These are phyloP conservation scores for Zeugodacus cucurbitae DNA, from an alignment of 1,140 invertebrate species.

Conservation along the genomic window DNA sequence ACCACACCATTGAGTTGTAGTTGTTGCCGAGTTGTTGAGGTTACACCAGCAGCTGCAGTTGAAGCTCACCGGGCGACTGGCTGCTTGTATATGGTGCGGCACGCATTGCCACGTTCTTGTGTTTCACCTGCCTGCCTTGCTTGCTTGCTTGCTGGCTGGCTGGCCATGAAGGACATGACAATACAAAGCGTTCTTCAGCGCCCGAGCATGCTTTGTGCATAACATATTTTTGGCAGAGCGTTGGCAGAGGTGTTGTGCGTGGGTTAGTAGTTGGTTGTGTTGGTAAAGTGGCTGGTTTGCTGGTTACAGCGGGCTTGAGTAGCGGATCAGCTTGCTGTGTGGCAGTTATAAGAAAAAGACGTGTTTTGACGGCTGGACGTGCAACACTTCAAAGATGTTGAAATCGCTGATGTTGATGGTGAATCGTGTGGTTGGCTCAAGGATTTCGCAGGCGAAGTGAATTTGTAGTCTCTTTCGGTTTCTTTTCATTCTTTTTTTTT, in stretches of 20 bases:
- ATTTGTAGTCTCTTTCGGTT: neutral
- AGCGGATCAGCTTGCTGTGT: slow-evolving; percentile 33
- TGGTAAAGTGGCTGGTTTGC: slow-evolving; percentile 28
- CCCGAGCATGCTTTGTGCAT: slow-evolving; percentile 28
- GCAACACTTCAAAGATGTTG: slow-evolving; percentile 18
- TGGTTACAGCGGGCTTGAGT: neutral
- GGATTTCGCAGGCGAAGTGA: neutral
- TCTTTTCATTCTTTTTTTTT: neutral
- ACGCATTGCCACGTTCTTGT: neutral
- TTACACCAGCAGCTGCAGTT: neutral
- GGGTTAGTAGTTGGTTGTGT: neutral
- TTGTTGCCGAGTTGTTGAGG: slow-evolving; percentile 31
- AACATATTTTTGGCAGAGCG: slow-evolving; percentile 1
- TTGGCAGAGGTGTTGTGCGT: neutral
- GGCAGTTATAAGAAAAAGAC: slow-evolving; percentile 30
- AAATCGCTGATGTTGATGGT: slow-evolving; percentile 4
- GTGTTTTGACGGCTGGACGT: slow-evolving; percentile 31
- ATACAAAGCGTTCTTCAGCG: neutral
- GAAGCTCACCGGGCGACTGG: neutral
- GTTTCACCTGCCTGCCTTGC: neutral
- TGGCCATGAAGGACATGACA: neutral
- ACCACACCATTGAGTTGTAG: slow-evolving; percentile 22
- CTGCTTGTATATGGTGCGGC: neutral
- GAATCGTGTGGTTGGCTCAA: neutral
- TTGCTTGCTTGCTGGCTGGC: neutral